Base-by-base conservation (phyloP, 2,113 vertebrate species). In the Oriolus oriolus region DNA sequence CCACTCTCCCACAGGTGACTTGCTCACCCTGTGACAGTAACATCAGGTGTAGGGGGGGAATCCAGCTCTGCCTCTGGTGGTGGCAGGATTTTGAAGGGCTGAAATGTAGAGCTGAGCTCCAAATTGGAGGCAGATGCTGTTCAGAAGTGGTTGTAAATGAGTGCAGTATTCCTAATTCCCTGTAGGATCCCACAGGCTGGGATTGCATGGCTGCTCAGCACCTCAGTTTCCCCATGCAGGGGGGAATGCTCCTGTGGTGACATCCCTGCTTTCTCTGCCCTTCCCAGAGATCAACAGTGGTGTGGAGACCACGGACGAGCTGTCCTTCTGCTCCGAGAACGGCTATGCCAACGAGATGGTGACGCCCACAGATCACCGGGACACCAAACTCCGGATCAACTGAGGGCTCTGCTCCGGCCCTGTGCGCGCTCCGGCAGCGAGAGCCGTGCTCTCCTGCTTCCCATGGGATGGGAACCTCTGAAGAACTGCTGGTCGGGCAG, bases 251-350 rank as follows among this genome's bases (percentile, higher is more conserved):
- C 23, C 33, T 19, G 42, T 11, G 20, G 5, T 2, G 0, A 28
- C 14, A 5, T 16, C 50, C 8, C 37, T 44, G 27, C 66, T 47
- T 57, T 85, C 42, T 91, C 26, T 97, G 20, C 68, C 86, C 23
- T 91, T 50, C 13, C 27, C 97, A 99, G 99, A 99, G 93, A 98
- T 99, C 68, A 98, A 98, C 96, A 99, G 97, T 1, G 98, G 99
- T 0, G 96, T 99, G 57, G 98, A 98, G 95, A 95, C 97, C 64
- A 96, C 98, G 1, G 99, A 99, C 2, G 99, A 99, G 77, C 97
- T 99, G 39, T 99, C 98, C 3, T 95, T 99, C 19, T 98, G 97
- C 90, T 98, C 98, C 0, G 98, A 99, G 80, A 99, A 98, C 0
- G 98, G 98, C 26, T 99, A 97, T 20, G 95, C 98, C 93, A 98